These are phyloP conservation scores for Oreohelix idahoensis DNA, from an alignment of 1,140 invertebrate species.

Conservation along the genomic window DNA sequence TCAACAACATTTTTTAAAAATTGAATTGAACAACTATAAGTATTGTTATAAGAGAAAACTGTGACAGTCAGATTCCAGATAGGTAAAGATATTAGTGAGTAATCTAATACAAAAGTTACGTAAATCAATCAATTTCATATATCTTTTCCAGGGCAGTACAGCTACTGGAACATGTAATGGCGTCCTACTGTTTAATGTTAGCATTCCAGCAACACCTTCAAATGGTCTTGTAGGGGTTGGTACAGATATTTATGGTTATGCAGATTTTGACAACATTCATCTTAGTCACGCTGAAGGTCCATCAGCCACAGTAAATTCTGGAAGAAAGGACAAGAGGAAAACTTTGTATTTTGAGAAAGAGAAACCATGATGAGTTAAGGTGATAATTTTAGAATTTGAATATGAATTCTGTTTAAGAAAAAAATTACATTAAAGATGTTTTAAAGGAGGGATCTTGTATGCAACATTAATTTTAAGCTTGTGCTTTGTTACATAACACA, in stretches of 20 bases:
- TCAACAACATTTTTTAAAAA: too few species aligned
- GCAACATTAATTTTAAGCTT: too few species aligned
- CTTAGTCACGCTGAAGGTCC: background rate
- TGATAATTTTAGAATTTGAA: too few species aligned
- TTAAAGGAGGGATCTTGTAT: too few species aligned
- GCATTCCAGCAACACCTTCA: slow-evolving; percentile 38
- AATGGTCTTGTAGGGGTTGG: slow-evolving; percentile 64
- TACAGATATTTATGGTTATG: slow-evolving; percentile 60
- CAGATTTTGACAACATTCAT: slow-evolving; percentile 65
- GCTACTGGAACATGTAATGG: slow-evolving; percentile 49
- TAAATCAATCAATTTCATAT: slow-evolving; percentile 14
- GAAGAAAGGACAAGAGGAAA: background rate
- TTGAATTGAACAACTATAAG: too few species aligned
- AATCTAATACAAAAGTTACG: too few species aligned
- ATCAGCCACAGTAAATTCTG: background rate
- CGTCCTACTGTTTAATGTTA: slow-evolving; percentile 48
- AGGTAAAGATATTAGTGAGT: too few species aligned
- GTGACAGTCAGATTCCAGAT: too few species aligned
- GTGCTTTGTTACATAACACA: too few species aligned
- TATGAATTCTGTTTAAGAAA: too few species aligned
- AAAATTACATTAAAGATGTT: too few species aligned
- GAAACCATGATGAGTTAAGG: background rate
- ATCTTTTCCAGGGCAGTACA: slow-evolving; percentile 41
- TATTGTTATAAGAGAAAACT: too few species aligned
- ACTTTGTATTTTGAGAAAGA: background rate